Conservation (phyloP, 2,113 vertebrate genomes). For the Excalfactoria chinensis region DNA sequence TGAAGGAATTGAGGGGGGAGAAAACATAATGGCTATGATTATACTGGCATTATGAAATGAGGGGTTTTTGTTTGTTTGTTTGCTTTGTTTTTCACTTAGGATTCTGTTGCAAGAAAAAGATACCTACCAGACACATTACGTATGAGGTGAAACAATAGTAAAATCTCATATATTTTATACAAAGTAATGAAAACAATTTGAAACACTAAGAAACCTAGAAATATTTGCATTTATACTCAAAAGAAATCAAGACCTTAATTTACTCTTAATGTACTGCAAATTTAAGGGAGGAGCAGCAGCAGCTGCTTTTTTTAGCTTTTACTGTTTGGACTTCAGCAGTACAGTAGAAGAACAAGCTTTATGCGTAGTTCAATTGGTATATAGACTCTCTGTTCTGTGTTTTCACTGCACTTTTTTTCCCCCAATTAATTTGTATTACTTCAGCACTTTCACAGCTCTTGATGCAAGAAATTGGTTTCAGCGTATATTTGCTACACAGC, state of each 20-base stretch:
- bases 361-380: background rate
- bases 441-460: background rate
- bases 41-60: background rate
- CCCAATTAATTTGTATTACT: background rate
- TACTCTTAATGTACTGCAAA: background rate
- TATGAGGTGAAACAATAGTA: background rate
- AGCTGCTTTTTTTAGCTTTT: background rate
- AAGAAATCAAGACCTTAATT: background rate
- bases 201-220: background rate
- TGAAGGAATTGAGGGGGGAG: background rate
- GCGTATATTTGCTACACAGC: background rate
- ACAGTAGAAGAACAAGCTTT: background rate
- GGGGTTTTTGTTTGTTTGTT: background rate
- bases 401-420: background rate
- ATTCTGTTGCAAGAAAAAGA: background rate
- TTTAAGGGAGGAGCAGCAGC: background rate
- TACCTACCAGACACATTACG: background rate
- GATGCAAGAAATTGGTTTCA: background rate
- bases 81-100: background rate
- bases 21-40: background rate
- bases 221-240: background rate
- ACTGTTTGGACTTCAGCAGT: background rate
- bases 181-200: background rate
- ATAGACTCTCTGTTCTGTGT: background rate
- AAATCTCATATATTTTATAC: background rate